Conservation (phyloP, 2,888 invertebrate genomes). For the Sturmia bella region DNA sequence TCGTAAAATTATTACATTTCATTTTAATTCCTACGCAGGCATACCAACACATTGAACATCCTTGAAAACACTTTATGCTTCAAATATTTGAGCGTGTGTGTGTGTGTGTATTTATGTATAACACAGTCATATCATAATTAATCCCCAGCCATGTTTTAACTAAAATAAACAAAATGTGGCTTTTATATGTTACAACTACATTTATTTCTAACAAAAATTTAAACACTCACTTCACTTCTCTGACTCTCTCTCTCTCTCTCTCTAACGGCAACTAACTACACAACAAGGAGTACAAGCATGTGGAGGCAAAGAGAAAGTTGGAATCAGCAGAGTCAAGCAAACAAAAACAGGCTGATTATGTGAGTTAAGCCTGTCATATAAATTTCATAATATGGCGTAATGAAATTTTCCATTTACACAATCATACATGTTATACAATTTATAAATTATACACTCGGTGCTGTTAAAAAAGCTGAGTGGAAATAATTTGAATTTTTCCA, state of each 20-base stretch:
- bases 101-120: conserved; percentile 44
- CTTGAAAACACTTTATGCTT: conserved; percentile 29
- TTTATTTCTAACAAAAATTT: conserved; percentile 48
- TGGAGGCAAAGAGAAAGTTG: conserved; percentile 38
- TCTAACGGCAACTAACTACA: background rate
- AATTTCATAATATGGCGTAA: conserved; percentile 80
- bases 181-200: conserved; percentile 55
- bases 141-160: conserved; percentile 74
- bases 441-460: conserved; percentile 26
- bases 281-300: conserved; percentile 34
- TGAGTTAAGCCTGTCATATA: conserved; percentile 77
- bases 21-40: conserved; percentile 74
- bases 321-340: conserved; percentile 13
- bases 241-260: conserved; percentile 1
- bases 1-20: conserved; percentile 80
- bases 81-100: background rate
- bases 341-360: conserved; percentile 63
- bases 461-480: background rate
- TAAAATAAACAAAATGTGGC: conserved; percentile 67
- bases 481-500: too few species aligned
- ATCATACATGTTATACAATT: conserved; percentile 61
- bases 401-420: conserved; percentile 76
- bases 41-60: conserved; percentile 55
- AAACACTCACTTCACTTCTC: conserved; percentile 31
- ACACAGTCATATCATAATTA: conserved; percentile 79